Percentiles rank a stretch among this genome's conserved stretches.
Evolutionary conservation across 2,113 vertebrate species (phyloP).

Genomic region (Carollia perspicillata): DNA sequence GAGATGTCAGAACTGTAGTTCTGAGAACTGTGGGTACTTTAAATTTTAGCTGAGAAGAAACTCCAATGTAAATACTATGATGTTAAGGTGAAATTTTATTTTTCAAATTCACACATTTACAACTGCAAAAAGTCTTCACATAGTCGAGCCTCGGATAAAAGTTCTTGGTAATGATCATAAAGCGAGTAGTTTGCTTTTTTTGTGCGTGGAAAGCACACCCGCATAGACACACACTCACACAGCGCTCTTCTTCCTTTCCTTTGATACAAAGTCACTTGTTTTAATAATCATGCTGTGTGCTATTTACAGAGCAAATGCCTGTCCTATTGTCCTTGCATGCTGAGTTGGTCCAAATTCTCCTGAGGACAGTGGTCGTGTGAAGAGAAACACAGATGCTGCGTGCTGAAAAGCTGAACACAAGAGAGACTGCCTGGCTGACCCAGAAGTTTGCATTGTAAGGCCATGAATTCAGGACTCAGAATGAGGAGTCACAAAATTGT

Average conservation of each 20-base stretch:
- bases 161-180: not conserved
- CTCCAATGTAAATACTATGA: not conserved
- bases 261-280: not conserved
- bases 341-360: conserved; percentile 56
- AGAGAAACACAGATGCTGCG: conserved; percentile 63
- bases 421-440: conserved; percentile 59
- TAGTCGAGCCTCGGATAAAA: not conserved
- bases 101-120: not conserved
- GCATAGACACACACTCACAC: accelerated
- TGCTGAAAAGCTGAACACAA: conserved; percentile 62
- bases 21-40: not conserved
- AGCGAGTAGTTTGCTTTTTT: not conserved
- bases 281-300: not conserved
- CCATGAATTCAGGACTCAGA: conserved; percentile 41
- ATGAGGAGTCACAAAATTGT: conserved; percentile 65
- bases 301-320: conserved; percentile 43
- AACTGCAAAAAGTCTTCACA: not conserved
- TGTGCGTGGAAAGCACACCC: not conserved
- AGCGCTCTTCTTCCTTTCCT: not conserved
- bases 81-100: not conserved
- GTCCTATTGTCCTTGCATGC: conserved; percentile 37
- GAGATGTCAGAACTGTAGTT: not conserved
- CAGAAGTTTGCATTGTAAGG: conserved; percentile 42
- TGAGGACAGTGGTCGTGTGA: conserved; percentile 28
- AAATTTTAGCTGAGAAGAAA: conserved; percentile 22